Conservation (phyloP, 2,113 vertebrate genomes). For the Petrocephalus zakoni region DNA sequence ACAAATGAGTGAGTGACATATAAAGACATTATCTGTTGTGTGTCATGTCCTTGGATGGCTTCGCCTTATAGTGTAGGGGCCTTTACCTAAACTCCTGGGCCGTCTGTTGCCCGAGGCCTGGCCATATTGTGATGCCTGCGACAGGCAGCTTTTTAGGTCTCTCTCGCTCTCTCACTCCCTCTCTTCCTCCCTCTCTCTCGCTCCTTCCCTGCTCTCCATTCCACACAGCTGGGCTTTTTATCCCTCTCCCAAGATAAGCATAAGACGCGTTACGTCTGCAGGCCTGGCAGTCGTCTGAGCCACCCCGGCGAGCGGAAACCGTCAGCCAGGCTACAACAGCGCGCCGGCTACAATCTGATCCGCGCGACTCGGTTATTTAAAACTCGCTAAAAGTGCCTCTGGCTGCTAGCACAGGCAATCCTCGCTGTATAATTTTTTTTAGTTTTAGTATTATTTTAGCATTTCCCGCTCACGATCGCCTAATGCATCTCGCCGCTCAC, state of each 20-base stretch:
- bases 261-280: neutral
- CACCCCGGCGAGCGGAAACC: neutral
- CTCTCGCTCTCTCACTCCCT: neutral
- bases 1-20: neutral
- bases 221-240: slow-evolving; percentile 11
- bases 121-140: neutral
- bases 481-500: neutral
- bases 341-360: neutral
- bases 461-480: neutral
- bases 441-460: neutral
- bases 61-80: neutral
- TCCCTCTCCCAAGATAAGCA: slow-evolving; percentile 8
- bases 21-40: neutral
- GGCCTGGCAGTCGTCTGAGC: neutral
- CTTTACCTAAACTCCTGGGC: too few species aligned
- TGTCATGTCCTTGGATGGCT: neutral
- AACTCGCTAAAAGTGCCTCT: neutral
- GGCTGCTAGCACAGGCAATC: neutral
- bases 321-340: neutral
- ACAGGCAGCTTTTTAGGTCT: neutral
- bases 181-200: neutral
- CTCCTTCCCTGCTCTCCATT: neutral
- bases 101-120: neutral
- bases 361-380: neutral
- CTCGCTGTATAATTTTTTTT: neutral